These are phyloP conservation scores for Garrulus glandarius DNA, from an alignment of 2,797 vertebrate species.

Conservation along the genomic window DNA sequence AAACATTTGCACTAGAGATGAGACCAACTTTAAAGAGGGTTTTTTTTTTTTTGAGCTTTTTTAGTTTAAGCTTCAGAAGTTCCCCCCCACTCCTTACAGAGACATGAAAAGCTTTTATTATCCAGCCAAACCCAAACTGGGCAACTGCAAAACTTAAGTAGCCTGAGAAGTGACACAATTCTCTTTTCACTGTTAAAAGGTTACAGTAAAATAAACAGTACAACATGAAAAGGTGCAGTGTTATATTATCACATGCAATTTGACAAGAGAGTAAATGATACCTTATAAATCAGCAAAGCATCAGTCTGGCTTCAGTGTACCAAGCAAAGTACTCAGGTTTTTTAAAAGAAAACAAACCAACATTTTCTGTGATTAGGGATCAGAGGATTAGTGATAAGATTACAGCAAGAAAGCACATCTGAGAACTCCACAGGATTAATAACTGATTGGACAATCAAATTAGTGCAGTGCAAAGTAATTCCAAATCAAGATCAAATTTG, in stretches of 20 bases:
- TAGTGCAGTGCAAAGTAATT: constrained; percentile 76
- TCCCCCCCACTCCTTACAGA: background rate
- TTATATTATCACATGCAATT: background rate
- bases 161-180: background rate
- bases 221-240: background rate
- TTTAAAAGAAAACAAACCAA: background rate
- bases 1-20: background rate
- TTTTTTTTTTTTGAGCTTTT: background rate
- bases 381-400: constrained; percentile 95
- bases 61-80: background rate
- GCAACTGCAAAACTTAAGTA: background rate
- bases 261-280: constrained; percentile 15
- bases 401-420: constrained; percentile 94
- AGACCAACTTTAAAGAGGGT: background rate
- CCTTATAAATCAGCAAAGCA: constrained; percentile 66
- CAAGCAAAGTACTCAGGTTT: constrained; percentile 53
- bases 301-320: constrained; percentile 58
- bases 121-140: background rate
- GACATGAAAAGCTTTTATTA: background rate
- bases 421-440: constrained; percentile 76
- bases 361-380: constrained; percentile 71
- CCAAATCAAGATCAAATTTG: constrained; percentile 71
- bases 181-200: background rate
- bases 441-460: constrained; percentile 81
- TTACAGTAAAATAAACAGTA: background rate